Conservation (phyloP, 2,797 vertebrate species). For the Muraenolepis orangiensis region DNA sequence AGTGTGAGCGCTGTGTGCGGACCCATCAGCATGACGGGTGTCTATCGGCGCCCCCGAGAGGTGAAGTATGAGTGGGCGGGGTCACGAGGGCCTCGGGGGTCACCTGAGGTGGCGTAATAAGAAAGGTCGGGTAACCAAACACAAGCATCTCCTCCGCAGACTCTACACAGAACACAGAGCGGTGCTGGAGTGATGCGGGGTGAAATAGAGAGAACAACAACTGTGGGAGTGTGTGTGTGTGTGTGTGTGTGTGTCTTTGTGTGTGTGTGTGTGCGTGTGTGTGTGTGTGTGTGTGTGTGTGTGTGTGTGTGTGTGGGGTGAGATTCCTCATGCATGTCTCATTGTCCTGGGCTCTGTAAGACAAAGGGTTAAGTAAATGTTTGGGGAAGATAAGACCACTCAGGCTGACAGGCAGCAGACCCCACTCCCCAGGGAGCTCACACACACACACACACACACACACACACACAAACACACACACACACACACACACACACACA, state of each 20-base stretch:
- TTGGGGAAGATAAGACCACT: conserved; percentile 83
- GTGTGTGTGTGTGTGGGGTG: conserved; percentile 38
- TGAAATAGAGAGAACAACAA: background rate
- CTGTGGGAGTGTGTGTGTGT: conserved; percentile 10
- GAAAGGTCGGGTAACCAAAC: conserved; percentile 36
- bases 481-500: conserved; percentile 15
- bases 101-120: conserved; percentile 14
- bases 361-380: conserved; percentile 88
- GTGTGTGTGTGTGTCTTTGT: conserved; percentile 26
- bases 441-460: conserved; percentile 59
- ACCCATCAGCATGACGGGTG: no score
- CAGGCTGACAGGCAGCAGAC: conserved; percentile 83
- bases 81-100: conserved; percentile 20
- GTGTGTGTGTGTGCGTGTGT: conserved; percentile 16
- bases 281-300: background rate
- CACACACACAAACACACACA: conserved; percentile 68
- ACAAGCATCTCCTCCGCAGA: conserved; percentile 20
- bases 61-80: conserved; percentile 25
- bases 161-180: background rate
- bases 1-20: no score
- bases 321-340: conserved; percentile 64
- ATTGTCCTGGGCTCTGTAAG: conserved; percentile 79
- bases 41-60: conserved; percentile 7
- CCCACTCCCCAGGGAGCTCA: conserved; percentile 73
- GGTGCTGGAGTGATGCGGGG: background rate